A percentile compares a stretch with the other conserved stretches of the same genome.
Conservation (phyloP, 2,888 invertebrate species). For the Limnephilus auricula region DNA sequence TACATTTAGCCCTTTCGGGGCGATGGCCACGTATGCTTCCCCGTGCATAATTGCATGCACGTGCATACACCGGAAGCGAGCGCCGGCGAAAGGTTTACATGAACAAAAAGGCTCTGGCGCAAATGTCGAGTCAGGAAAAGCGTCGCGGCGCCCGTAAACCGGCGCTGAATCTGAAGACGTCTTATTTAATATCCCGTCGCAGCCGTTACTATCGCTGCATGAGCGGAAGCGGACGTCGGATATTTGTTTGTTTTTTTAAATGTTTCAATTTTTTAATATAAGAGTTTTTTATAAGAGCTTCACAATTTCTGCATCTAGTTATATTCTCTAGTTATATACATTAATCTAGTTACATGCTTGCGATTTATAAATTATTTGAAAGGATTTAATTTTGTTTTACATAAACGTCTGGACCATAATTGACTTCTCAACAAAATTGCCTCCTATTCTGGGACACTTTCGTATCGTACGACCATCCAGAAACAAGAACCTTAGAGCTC, state of each 20-base stretch:
- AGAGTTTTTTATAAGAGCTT: neutral
- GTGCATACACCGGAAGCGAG: slow-evolving; percentile 29
- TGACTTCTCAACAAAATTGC: too few relatives aligned
- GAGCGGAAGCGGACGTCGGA: neutral
- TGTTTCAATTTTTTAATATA: neutral
- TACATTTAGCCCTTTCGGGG: neutral
- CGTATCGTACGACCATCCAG: too few relatives aligned
- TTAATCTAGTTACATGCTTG: neutral
- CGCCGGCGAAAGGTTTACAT: neutral
- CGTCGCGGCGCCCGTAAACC: slow-evolving; percentile 2
- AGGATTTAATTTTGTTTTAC: too few relatives aligned
- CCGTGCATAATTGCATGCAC: slow-evolving; percentile 30
- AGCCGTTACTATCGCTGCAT: neutral
- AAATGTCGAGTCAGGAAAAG: slow-evolving; percentile 38
- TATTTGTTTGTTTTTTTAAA: neutral
- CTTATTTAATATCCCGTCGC: slow-evolving; percentile 4
- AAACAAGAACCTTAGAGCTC: neutral
- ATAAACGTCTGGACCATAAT: too few relatives aligned
- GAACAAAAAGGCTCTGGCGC: slow-evolving; percentile 16
- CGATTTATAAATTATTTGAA: neutral
- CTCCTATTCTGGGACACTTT: too few relatives aligned
- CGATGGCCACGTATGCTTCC: neutral
- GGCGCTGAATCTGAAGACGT: slow-evolving; percentile 29
- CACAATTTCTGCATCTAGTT: neutral
- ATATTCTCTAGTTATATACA: neutral